A percentile compares a stretch with the other conserved stretches of the same genome.
Conservation (phyloP, 2,797 vertebrate species). For the Paedocypris micromegethes region DNA sequence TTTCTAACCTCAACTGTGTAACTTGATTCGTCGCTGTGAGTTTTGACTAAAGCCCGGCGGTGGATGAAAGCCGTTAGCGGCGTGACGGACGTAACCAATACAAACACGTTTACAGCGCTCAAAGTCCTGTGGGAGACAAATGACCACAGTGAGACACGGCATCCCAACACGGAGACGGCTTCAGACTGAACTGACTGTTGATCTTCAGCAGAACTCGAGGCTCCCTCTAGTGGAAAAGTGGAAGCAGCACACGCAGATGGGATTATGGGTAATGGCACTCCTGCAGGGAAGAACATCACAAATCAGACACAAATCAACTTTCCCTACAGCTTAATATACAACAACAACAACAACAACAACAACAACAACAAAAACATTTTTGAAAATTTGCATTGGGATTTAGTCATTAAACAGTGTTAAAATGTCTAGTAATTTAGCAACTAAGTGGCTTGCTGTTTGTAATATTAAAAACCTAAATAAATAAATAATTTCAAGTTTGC, state of each 20-base stretch:
- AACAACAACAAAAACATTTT: too few species aligned
- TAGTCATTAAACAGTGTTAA: too few species aligned
- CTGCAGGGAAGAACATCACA: slow-evolving; percentile 50
- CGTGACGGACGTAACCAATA: slow-evolving; percentile 81
- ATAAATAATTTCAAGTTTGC: too few species aligned
- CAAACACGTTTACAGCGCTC: slow-evolving; percentile 78
- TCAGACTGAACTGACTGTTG: slow-evolving; percentile 29
- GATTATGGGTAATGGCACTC: slow-evolving; percentile 57
- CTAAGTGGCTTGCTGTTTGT: too few species aligned
- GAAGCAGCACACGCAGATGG: slow-evolving; percentile 59
- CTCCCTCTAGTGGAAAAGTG: slow-evolving; percentile 5
- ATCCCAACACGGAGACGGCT: too few species aligned
- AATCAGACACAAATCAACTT: too few species aligned
- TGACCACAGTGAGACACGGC: too few species aligned
- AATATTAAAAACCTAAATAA: too few species aligned
- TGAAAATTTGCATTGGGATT: too few species aligned
- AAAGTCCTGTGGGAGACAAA: slow-evolving; percentile 40
- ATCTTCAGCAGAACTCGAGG: slow-evolving; percentile 32
- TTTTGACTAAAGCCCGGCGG: slow-evolving; percentile 69
- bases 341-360: too few species aligned
- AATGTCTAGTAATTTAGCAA: too few species aligned
- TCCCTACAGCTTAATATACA: too few species aligned
- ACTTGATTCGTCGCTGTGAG: slow-evolving; percentile 65
- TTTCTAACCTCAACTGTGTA: slow-evolving; percentile 42
- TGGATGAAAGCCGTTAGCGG: slow-evolving; percentile 86